Evolutionary conservation across 1,140 invertebrate genomes (phyloP).

Genomic region (Drosophila sechellia): DNA sequence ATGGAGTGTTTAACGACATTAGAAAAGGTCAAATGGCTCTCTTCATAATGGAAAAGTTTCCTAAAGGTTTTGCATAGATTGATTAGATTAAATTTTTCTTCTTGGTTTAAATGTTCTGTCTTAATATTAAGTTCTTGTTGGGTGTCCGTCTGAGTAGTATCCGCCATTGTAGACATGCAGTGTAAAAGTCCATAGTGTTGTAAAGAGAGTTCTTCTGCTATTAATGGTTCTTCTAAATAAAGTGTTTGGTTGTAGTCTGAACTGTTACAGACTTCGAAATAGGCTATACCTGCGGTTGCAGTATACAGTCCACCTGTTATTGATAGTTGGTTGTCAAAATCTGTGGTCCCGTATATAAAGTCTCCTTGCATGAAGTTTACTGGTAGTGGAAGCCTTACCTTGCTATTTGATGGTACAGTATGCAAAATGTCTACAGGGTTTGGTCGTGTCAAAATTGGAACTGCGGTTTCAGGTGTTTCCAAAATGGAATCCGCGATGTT

Average conservation of each 20-base stretch:
- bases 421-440: not conserved
- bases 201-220: not conserved
- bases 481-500: conserved; percentile 2
- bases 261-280: conserved; percentile 3
- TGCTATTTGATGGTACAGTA: conserved; percentile 6
- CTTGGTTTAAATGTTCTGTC: conserved; percentile 17
- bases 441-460: conserved; percentile 1
- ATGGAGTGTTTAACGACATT: conserved; percentile 16
- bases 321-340: not conserved
- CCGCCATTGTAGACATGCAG: conserved; percentile 6
- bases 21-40: conserved; percentile 26
- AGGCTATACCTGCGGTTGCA: not conserved
- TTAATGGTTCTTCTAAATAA: conserved; percentile 4
- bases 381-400: not conserved
- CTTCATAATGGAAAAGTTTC: conserved; percentile 21
- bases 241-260: conserved; percentile 12
- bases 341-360: conserved; percentile 12
- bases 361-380: conserved; percentile 8
- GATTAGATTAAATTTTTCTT: conserved; percentile 22
- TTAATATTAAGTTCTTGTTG: conserved; percentile 20
- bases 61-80: conserved; percentile 24
- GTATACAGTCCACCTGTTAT: conserved; percentile 4
- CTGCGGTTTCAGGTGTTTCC: not conserved
- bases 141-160: not conserved
- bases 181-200: not conserved